Evolutionary conservation across 2,113 vertebrate genomes (phyloP), one percentile per base, ranked within the genome.

Genomic region (Actenoides lindsayi): DNA sequence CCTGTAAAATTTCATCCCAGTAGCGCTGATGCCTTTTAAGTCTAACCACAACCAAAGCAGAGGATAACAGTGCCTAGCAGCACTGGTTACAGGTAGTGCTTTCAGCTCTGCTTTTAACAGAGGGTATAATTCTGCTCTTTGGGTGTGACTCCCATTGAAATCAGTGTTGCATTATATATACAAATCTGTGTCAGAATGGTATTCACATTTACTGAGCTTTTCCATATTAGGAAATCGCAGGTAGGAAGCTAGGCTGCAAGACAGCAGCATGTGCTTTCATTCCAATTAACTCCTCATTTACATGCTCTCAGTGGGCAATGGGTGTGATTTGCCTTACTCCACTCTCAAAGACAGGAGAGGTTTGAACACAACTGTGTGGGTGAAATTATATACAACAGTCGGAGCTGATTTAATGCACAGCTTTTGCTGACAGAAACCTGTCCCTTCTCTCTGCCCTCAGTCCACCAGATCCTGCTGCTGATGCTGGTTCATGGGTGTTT

Each of bases 211-310:
- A 15, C 27, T 37, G 16, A 82, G 65, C 85, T 88, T 76, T 44
- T 83, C 70, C 87, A 30, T 48, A 48, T 71, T 85, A 70, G 35
- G 57, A 73, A 82, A 83, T 42, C 46, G 71, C 54, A 90, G 78
- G 75, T 85, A 79, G 78, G 74, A 93, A 85, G 48, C 42, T 79
- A 27, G 25, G 78, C 56, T 87, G 90, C 7, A 10, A 53, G 31
- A 5, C 39, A 91, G 54, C 80, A 77, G 63, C 74, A 56, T 41
- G 74, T 25, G 87, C 74, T 42, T 27, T 28, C 27, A 37, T 79
- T 95, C 65, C 87, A 65, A 73, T 92, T 92, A 94, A 65, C 78
- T 91, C 70, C 57, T 88, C 57, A 23, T 88, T 75, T 94, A 74
- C 37, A 33, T 56, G 81, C 33, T 89, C 24, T 71, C 68, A 64